A percentile compares a stretch with the other conserved stretches of the same genome.
These are phyloP conservation scores for Leucosticte australis DNA, from an alignment of 2,113 vertebrate species.

Conservation along the genomic window DNA sequence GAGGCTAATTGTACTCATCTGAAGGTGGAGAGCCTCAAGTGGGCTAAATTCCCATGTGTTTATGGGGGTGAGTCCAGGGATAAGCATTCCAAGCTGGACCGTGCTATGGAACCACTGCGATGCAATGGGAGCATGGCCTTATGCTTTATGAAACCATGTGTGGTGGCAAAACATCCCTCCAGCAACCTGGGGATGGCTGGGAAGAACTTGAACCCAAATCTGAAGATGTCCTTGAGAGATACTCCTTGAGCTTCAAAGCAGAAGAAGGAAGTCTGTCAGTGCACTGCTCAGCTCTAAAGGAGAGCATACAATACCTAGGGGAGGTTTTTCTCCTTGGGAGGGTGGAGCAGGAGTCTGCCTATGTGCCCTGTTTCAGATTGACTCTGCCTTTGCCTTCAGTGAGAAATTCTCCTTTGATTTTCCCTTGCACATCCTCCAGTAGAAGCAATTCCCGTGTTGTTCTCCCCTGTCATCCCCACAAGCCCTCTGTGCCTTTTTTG, in stretches of 20 bases:
- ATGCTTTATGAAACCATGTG: background rate
- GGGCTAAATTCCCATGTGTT: background rate
- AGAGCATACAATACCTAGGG: background rate
- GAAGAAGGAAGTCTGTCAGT: background rate
- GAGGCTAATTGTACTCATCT: background rate
- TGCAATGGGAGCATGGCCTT: background rate
- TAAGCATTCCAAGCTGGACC: background rate
- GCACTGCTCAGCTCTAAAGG: background rate
- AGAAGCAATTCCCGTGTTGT: background rate
- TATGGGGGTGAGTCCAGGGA: background rate
- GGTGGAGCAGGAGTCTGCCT: background rate
- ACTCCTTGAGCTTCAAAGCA: background rate
- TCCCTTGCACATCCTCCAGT: background rate
- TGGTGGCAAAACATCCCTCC: rapidly evolving
- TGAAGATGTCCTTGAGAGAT: background rate
- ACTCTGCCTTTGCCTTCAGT: background rate
- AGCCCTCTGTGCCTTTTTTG: constrained; percentile 10
- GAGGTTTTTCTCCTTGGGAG: background rate
- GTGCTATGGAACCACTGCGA: rapidly evolving
- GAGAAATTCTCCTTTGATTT: background rate
- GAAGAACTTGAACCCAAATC: background rate
- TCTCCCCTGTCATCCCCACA: background rate
- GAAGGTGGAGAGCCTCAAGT: background rate
- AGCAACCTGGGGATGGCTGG: background rate
- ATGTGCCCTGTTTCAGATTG: background rate